Base-by-base conservation (phyloP, 2,113 vertebrate genomes). In the Illadopsis cleaveri region DNA sequence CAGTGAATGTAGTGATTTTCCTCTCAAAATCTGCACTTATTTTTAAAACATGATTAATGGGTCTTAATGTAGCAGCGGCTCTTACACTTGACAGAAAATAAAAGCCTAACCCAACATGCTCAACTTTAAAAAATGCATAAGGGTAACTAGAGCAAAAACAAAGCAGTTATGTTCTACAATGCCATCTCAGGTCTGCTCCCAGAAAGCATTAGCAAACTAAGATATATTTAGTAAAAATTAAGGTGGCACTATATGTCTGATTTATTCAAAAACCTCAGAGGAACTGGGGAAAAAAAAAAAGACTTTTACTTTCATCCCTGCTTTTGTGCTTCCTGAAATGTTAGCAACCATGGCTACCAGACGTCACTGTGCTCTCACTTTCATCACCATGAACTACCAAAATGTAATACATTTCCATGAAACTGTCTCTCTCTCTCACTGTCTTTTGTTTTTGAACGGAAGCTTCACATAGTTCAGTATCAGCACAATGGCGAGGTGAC, bases 271-370 rank as follows among this genome's bases (percentile, higher is more conserved):
- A 94, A 85, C 11, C 58, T 82, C 75, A 60, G 6, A 91, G 24
- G 84, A 93, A 47, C 47, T 51, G 38, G 19, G 19, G 0, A 1
- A 6, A 2, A 6, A 16, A 58, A 50, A 30, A 62, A 14, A 23
- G 5, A 82, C 9, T 69, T 71, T 48, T 87, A 60, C 13, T 10
- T 77, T 86, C 62, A 65, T 82, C 38, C 33, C 20, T 76, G 73
- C 44, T 82, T 95, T 80, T 82, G 45, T 64, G 78, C 79, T 93
- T 80, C 79, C 70, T 77, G 82, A 85, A 92, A 81, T 62, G 57
- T 68, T 80, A 76, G 78, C 91, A 94, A 80, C 87, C 92, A 93
- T 90, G 83, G 82, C 94, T 95, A 95, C 91, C 91, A 94, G 91
- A 93, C 27, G 15, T 96, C 93, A 90, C 66, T 28, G 62, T 12